A percentile compares a stretch with the other conserved stretches of the same genome.
phyloP scores from a whole-genome alignment of 2,797 vertebrate species.

The Molothrus aeneus region DNA sequence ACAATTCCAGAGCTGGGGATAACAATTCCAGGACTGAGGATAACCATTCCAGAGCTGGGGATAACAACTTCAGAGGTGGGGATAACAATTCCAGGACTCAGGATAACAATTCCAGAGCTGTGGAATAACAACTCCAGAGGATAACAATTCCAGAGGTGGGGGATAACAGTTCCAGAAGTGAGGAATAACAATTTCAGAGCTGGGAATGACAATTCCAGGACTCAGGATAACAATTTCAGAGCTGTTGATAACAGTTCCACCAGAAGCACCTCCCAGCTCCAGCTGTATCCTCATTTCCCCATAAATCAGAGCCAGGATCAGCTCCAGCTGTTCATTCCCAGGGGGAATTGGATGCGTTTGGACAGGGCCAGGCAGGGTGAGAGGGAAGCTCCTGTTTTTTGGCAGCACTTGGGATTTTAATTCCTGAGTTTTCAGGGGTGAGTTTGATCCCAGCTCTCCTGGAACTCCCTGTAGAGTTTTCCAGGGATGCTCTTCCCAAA shows the following conservation, averaged over 20 bases:
- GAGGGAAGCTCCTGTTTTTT: background rate
- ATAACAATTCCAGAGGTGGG: background rate
- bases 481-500: background rate
- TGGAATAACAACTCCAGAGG: too few species aligned
- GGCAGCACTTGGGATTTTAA: background rate
- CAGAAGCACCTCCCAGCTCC: accelerated
- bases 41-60: background rate
- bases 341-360: background rate
- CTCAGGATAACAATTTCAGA: too few species aligned
- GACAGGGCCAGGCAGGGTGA: background rate
- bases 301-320: background rate
- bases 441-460: background rate
- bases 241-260: background rate
- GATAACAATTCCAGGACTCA: background rate
- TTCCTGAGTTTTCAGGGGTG: background rate
- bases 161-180: background rate
- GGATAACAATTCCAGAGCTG: background rate
- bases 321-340: background rate
- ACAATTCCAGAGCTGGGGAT: too few species aligned
- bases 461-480: background rate
- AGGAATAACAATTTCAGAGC: too few species aligned
- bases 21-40: too few species aligned
- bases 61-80: too few species aligned
- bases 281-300: background rate
- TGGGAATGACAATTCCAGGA: background rate